Evolutionary conservation across 2,797 vertebrate species (phyloP).

Genomic region (Setipinna tenuifilis): DNA sequence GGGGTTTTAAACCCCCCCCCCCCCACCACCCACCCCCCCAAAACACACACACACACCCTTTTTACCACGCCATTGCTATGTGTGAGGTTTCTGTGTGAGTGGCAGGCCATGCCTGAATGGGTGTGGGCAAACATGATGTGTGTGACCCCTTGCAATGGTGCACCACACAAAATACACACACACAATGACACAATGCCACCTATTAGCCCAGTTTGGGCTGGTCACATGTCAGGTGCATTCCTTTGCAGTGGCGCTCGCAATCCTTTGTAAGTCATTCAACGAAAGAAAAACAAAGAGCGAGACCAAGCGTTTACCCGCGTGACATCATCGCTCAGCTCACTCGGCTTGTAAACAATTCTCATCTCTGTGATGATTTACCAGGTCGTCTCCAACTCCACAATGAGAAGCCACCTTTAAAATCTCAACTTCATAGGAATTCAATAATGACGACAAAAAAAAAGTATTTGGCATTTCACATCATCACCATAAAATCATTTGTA

Average conservation of each 20-base stretch:
- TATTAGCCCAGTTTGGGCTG: slow-evolving; percentile 15
- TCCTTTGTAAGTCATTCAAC: slow-evolving; percentile 5
- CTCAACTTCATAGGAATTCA: neutral
- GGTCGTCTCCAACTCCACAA: neutral
- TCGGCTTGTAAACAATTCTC: neutral
- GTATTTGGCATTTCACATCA: neutral
- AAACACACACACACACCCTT: no score
- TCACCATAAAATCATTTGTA: neutral
- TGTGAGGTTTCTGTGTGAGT: no score
- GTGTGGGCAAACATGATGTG: no score
- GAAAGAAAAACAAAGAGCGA: neutral
- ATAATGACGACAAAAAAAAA: neutral
- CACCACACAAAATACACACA: neutral
- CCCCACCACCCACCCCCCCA: neutral
- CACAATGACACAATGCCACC: neutral
- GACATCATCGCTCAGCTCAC: slow-evolving; percentile 13
- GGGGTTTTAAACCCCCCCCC: neutral
- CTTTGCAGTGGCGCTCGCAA: neutral
- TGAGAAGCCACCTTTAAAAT: neutral
- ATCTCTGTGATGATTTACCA: slow-evolving; percentile 7
- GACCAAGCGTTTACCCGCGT: neutral
- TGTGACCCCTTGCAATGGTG: no score
- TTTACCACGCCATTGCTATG: neutral
- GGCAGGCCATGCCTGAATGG: no score
- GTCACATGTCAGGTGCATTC: slow-evolving; percentile 42